These are phyloP conservation scores for Schizaphis graminum DNA, from an alignment of 2,888 invertebrate species.

Conservation along the genomic window DNA sequence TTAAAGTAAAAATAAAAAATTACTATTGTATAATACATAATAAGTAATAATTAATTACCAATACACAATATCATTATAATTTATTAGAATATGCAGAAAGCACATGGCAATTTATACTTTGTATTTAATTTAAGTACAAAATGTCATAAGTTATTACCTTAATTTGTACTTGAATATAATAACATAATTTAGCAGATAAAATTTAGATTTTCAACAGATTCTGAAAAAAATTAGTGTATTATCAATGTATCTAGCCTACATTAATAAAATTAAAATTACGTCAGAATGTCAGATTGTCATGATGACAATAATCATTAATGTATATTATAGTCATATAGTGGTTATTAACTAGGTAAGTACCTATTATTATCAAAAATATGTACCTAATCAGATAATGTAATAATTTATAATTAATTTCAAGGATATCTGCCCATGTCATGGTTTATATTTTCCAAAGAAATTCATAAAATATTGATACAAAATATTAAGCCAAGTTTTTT, in stretches of 20 bases:
- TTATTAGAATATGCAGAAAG: not conserved
- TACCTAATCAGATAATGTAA: not conserved
- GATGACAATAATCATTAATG: not conserved
- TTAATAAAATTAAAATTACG: not conserved
- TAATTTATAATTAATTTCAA: not conserved
- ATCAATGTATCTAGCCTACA: not conserved
- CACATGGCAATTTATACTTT: not conserved
- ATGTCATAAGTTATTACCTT: not conserved
- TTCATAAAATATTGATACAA: not conserved
- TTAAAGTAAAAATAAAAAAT: not conserved
- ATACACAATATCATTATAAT: not conserved
- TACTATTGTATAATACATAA: not conserved
- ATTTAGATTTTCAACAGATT: too few species aligned
- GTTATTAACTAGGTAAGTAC: not conserved
- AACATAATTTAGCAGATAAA: too few species aligned
- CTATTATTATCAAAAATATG: conserved; percentile 12
- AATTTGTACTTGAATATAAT: not conserved
- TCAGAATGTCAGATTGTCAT: not conserved
- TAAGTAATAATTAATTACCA: not conserved
- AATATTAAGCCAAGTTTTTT: not conserved
- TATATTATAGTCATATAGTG: not conserved
- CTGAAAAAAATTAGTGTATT: too few species aligned
- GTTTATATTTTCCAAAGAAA: not conserved
- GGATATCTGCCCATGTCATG: not conserved
- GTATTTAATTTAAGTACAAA: not conserved